Evolutionary conservation across 2,888 invertebrate species (phyloP).

Genomic region (Acanthopleura granulata): DNA sequence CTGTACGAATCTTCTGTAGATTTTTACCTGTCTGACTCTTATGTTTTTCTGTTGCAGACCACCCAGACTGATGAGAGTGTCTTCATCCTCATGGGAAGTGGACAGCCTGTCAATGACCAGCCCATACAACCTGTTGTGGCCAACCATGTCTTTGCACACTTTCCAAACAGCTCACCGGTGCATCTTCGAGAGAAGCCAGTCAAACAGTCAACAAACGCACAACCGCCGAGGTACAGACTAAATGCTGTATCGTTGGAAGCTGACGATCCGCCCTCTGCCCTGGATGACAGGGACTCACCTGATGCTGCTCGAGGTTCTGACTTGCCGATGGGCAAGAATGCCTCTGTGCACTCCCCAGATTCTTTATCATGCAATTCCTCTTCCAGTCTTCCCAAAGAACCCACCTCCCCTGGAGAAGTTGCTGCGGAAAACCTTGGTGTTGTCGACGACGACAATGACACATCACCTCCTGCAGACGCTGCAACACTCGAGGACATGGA

Average conservation of each 20-base stretch:
- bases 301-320: not conserved
- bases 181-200: slow-evolving; percentile 1
- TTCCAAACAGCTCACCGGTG: slow-evolving; percentile 8
- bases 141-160: slow-evolving; percentile 8
- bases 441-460: not conserved
- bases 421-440: not conserved
- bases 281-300: not conserved
- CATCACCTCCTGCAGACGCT: not conserved
- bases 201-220: slow-evolving; percentile 12
- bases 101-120: not conserved
- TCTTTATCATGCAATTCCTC: not conserved
- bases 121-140: slow-evolving; percentile 2
- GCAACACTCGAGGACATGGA: not conserved
- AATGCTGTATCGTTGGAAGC: slow-evolving; percentile 4
- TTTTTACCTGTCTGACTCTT: no score
- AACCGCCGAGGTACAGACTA: not conserved
- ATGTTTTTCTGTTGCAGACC: not conserved
- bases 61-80: slow-evolving; percentile 15
- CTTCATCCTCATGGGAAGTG: not conserved
- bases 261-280: not conserved
- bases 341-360: not conserved
- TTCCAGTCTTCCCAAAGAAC: not conserved
- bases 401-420: not conserved
- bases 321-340: not conserved
- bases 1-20: no score